Base-by-base conservation (phyloP, 2,797 vertebrate genomes). In the Sebastes hubbsi region DNA sequence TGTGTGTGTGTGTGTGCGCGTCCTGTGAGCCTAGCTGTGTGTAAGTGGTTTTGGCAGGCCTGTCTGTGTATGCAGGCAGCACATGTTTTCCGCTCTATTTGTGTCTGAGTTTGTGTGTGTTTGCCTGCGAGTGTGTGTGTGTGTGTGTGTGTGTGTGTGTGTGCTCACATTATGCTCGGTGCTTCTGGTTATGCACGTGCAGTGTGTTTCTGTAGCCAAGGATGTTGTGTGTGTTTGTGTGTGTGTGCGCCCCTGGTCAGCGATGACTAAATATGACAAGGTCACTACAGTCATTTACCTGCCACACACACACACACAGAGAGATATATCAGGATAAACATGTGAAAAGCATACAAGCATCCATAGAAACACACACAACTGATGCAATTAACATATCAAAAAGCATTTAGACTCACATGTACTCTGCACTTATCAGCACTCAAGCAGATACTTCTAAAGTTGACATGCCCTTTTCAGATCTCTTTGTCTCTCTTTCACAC, bases 51-150 rank as follows among this genome's bases (percentile, higher is more conserved):
- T 81, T 87, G 83, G 83, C 85, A 87, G 77, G 59, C 67, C 55
- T 34, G 49, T 56, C 55, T 83, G 75, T 85, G 85, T 74, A 8
- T 84, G 79, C 84, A 81, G 82, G 82, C 82, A 85, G 77, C 80
- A 86, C 85, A 52, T 78, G 84, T 67, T 88, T 90, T 83, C 84
- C 11, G 84, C 84, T 90, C 82, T 88, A 74, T 84, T 80, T 87
- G 76, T 86, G 77, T 80, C 30, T 49, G 70, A 32, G 46, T 36
- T 11, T 69, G 46, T 83, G 76, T 64, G 59, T 83, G n/a, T 56
- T 42, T 46, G 46, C 65, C 16, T 68, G 64, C 65, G 46, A 65
- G 12, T 32, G 59, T 49, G 5, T 63, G 7, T 32, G n/a, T 56
- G 76, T 64, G 59, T 83, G n/a, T 56, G 12, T 32, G 59, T 49